Evolutionary conservation across 2,888 invertebrate species (phyloP), one percentile per base, ranked within the genome.

Genomic region (Heliconius charithonia): DNA sequence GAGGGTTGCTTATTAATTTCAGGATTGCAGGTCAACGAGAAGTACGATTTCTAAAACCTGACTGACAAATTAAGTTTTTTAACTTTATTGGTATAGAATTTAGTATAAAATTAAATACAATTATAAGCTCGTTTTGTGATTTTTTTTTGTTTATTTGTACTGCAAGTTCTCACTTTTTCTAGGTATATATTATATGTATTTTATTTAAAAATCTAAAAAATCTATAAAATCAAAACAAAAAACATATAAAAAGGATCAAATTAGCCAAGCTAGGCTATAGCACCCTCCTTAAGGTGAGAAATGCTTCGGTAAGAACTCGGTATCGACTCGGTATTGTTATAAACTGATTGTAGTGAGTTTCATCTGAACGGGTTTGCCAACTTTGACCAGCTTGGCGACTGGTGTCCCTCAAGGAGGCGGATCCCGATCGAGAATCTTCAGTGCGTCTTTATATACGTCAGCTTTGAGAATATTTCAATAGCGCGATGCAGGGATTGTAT

Each of bases 401-500:
- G 59, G 59, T 10, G 7, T n/a, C 59, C n/a, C 59, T 59, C 59
- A n/a, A 59, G 59, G 59, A 22, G 59, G 59, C n/a, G 59, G 59
- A n/a, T 56, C 62, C 25, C 62, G 25, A 6, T 22, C 19, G 7
- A 19, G 16, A 3, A 65, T 22, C 29, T 29, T 32, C 29, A 16
- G 29, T 29, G 6, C 29, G 2, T 7, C 65, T 9, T 65, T 65
- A 65, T 65, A 32, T 65, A 32, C 29, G 32, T 65, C 6, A 32
- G 16, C 29, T 65, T 65, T 22, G 13, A 22, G 65, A 29, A 65
- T 32, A 65, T 22, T 65, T 29, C 10, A 32, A 65, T 65, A 65
- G 65, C 32, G 65, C 65, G 65, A 65, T 65, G 22, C 29, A 65
- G 65, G 65, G 4, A 63, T 63, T 63, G 63, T 27, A 56, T 22